phyloP scores from a whole-genome alignment of 1,140 invertebrate genomes.

The Globodera ellingtonae region DNA sequence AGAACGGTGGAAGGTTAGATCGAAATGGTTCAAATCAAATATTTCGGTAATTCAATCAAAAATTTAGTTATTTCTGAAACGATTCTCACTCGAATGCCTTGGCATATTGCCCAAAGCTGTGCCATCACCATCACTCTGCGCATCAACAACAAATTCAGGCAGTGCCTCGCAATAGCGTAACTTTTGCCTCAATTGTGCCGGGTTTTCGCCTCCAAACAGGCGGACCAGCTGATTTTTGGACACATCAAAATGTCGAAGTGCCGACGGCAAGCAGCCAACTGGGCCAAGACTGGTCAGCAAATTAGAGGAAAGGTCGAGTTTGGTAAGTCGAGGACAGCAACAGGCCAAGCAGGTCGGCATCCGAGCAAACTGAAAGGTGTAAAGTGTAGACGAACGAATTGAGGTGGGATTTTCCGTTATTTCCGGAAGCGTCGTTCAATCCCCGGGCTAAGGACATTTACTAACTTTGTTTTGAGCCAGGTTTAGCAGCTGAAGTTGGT shows the following conservation, averaged over 20 bases:
- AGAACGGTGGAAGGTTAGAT: not conserved
- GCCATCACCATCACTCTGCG: not conserved
- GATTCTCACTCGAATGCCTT: slow-evolving; percentile 12
- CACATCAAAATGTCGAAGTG: slow-evolving; percentile 85
- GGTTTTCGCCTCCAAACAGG: slow-evolving; percentile 3
- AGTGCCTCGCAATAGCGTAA: slow-evolving; percentile 67
- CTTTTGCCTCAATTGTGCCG: slow-evolving; percentile 70
- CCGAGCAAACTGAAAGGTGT: slow-evolving; percentile 32
- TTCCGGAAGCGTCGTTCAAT: not conserved
- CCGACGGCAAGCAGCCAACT: slow-evolving; percentile 83
- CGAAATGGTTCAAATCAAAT: no score
- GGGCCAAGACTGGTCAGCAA: slow-evolving; percentile 75
- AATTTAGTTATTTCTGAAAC: not conserved
- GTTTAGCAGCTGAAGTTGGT: slow-evolving; percentile 77
- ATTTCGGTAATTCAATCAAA: slow-evolving; percentile 12
- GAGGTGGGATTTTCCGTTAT: not conserved
- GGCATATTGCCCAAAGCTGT: not conserved
- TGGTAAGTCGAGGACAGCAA: slow-evolving; percentile 79
- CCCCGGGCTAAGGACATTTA: slow-evolving; percentile 71
- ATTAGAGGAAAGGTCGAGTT: slow-evolving; percentile 89
- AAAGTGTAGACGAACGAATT: not conserved
- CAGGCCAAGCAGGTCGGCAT: slow-evolving; percentile 86
- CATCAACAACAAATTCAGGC: not conserved
- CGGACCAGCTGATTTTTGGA: slow-evolving; percentile 85
- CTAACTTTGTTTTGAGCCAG: slow-evolving; percentile 79